Conservation (phyloP, 2,113 vertebrate genomes). For the Hemiscyllium ocellatum region DNA sequence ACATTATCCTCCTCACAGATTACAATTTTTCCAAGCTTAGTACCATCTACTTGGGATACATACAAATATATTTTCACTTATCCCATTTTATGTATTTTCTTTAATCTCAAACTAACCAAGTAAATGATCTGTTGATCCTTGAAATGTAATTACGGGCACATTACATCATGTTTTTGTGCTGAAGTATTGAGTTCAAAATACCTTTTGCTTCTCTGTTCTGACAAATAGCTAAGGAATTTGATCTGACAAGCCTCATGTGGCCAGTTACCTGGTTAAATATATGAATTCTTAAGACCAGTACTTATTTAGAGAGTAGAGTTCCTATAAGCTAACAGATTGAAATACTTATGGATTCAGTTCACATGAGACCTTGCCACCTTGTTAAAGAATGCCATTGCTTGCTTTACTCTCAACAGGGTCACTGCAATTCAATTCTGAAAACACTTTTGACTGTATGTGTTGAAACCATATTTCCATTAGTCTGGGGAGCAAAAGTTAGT, state of each 20-base stretch:
- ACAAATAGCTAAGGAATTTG: not conserved
- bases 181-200: not conserved
- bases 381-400: not conserved
- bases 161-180: not conserved
- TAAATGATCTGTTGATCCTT: not conserved
- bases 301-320: not conserved
- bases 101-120: not conserved
- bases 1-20: too few species aligned
- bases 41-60: not conserved
- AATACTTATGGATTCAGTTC: not conserved
- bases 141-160: not conserved
- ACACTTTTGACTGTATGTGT: not conserved
- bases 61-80: not conserved
- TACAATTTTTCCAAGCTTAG: too few species aligned
- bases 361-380: not conserved
- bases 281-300: not conserved
- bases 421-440: not conserved
- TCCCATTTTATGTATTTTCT: not conserved
- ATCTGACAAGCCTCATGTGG: not conserved
- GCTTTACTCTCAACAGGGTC: not conserved
- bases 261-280: constrained; percentile 12
- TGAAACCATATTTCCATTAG: not conserved
- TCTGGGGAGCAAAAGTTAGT: not conserved
- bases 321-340: not conserved
- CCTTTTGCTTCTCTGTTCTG: not conserved